Conservation (phyloP, 2,888 invertebrate species). For the Eristalis tenax region DNA sequence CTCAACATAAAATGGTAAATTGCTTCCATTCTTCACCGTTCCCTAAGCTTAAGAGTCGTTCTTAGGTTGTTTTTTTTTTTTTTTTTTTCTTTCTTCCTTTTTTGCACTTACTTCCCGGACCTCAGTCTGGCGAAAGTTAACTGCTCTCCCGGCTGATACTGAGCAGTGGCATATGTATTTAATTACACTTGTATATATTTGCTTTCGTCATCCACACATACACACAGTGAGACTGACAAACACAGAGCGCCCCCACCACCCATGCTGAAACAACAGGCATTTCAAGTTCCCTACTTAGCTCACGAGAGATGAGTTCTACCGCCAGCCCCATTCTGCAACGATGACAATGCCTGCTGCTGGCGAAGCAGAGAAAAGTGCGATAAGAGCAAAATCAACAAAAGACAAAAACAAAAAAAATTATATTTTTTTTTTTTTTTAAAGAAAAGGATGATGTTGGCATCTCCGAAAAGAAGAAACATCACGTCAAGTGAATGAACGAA, state of each 20-base stretch:
- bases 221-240: background rate
- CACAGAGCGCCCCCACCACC: too few relatives aligned
- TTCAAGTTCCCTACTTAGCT: slow-evolving; percentile 22
- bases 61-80: background rate
- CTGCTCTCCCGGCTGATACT: slow-evolving; percentile 4
- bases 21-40: slow-evolving; percentile 26
- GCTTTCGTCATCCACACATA: background rate
- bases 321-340: too few relatives aligned
- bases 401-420: background rate
- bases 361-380: too few relatives aligned
- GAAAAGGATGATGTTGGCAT: background rate
- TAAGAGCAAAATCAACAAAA: background rate
- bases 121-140: slow-evolving; percentile 8
- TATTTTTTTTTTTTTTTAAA: background rate
- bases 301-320: background rate
- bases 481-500: background rate
- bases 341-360: too few relatives aligned
- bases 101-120: too few relatives aligned
- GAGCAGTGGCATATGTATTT: slow-evolving; percentile 25
- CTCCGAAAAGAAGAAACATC: background rate
- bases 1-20: slow-evolving; percentile 35
- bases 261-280: background rate
- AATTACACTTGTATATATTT: slow-evolving; percentile 23
- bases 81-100: background rate
- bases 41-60: slow-evolving; percentile 5